Percentiles rank a stretch among this genome's conserved stretches.
Evolutionary conservation across 1,140 invertebrate species (phyloP).

Genomic region (Prorops nasuta): DNA sequence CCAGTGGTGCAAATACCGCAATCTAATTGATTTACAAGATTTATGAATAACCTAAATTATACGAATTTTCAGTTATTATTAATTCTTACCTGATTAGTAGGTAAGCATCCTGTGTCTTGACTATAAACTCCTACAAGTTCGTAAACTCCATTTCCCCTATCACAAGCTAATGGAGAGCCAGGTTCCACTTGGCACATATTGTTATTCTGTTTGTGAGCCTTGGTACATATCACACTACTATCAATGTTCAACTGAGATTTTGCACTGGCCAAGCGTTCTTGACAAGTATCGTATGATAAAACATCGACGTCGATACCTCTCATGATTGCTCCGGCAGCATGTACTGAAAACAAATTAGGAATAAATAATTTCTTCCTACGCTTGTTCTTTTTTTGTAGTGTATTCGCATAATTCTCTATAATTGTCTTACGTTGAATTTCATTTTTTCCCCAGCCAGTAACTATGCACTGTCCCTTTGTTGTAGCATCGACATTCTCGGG

Average conservation of each 20-base stretch:
- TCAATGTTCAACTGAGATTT: conserved; percentile 29
- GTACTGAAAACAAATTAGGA: conserved; percentile 56
- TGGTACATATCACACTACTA: conserved; percentile 42
- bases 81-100: conserved; percentile 47
- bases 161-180: conserved; percentile 76
- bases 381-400: background rate
- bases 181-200: conserved; percentile 67
- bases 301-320: conserved; percentile 70
- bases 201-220: conserved; percentile 36
- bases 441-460: conserved; percentile 80
- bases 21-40: conserved; percentile 15
- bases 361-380: background rate
- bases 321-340: conserved; percentile 71
- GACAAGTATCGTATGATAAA: conserved; percentile 61
- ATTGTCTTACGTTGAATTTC: conserved; percentile 67
- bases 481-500: conserved; percentile 40
- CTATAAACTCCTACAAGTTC: conserved; percentile 73
- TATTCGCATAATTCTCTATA: conserved; percentile 23
- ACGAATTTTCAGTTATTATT: conserved; percentile 1
- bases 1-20: conserved; percentile 44
- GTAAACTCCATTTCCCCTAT: conserved; percentile 66
- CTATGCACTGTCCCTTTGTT: conserved; percentile 63
- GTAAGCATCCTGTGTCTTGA: conserved; percentile 65
- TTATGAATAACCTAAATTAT: background rate
- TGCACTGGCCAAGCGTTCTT: conserved; percentile 28